A percentile compares a stretch with the other conserved stretches of the same genome.
Evolutionary conservation across 2,888 invertebrate species (phyloP).

Genomic region (Cabera pusaria): DNA sequence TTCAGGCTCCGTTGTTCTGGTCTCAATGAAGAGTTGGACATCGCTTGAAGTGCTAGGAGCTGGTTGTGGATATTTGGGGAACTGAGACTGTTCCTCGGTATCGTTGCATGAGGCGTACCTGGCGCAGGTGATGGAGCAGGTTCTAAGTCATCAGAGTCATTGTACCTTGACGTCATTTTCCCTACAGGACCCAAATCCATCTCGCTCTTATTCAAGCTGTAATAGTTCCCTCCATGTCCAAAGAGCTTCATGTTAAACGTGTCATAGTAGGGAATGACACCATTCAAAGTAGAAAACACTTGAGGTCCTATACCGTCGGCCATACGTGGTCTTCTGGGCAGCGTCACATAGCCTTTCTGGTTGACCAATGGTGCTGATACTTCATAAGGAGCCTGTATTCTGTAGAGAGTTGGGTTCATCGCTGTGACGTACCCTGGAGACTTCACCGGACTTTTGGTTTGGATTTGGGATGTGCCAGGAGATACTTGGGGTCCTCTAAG

Average conservation of each 20-base stretch:
- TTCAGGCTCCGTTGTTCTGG: slow-evolving; percentile 58
- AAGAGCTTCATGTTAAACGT: slow-evolving; percentile 93
- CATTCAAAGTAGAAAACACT: slow-evolving; percentile 68
- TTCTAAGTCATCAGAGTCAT: slow-evolving; percentile 72
- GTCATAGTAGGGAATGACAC: slow-evolving; percentile 86
- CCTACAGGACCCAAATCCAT: slow-evolving; percentile 81
- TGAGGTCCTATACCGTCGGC: slow-evolving; percentile 74
- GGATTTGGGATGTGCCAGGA: slow-evolving; percentile 65
- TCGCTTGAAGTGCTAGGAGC: slow-evolving; percentile 67
- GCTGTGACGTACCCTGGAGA: slow-evolving; percentile 62
- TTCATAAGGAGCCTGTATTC: slow-evolving; percentile 85
- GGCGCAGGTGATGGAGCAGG: slow-evolving; percentile 79
- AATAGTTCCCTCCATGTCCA: slow-evolving; percentile 90
- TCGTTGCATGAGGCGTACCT: slow-evolving; percentile 73
- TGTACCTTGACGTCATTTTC: slow-evolving; percentile 69
- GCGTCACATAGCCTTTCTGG: slow-evolving; percentile 92
- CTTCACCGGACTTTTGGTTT: slow-evolving; percentile 61
- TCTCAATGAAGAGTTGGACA: slow-evolving; percentile 52
- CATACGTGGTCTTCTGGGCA: slow-evolving; percentile 91
- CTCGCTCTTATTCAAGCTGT: slow-evolving; percentile 89
- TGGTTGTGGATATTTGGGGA: slow-evolving; percentile 80
- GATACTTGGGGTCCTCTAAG: slow-evolving; percentile 77
- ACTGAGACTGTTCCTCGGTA: slow-evolving; percentile 77
- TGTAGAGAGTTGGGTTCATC: slow-evolving; percentile 56
- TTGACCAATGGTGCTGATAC: slow-evolving; percentile 81